phyloP scores from a whole-genome alignment of 2,797 vertebrate genomes.

The Protonibea diacanthus region DNA sequence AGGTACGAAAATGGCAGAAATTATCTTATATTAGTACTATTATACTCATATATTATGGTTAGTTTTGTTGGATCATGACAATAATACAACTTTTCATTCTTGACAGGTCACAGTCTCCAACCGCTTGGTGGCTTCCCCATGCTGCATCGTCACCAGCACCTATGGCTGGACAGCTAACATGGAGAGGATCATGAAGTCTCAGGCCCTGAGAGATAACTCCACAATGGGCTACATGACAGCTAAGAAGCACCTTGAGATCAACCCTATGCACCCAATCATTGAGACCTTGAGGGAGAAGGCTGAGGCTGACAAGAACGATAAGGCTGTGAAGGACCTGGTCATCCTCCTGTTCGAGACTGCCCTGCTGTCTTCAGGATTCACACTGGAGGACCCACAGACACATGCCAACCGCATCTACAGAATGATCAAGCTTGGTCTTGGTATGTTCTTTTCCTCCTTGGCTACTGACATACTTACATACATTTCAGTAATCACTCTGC shows the following conservation, averaged over 20 bases:
- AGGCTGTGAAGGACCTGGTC: slow-evolving; percentile 97
- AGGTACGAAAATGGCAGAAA: slow-evolving; percentile 79
- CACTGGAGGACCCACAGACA: slow-evolving; percentile 95
- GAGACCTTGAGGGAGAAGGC: slow-evolving; percentile 95
- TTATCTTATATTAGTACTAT: neutral
- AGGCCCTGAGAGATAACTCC: slow-evolving; percentile 94
- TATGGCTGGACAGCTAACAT: slow-evolving; percentile 98
- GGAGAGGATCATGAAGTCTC: slow-evolving; percentile 99
- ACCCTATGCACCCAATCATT: slow-evolving; percentile 93
- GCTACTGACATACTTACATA: neutral
- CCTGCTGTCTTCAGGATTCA: slow-evolving; percentile 94
- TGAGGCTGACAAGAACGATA: slow-evolving; percentile 97
- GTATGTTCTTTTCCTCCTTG: slow-evolving; percentile 76
- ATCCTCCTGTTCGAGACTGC: slow-evolving; percentile 94
- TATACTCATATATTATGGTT: neutral
- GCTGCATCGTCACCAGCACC: slow-evolving; percentile 95
- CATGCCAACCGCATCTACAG: slow-evolving; percentile 97
- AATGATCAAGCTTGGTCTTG: slow-evolving; percentile 97
- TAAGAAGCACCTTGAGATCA: slow-evolving; percentile 97
- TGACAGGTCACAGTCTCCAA: slow-evolving; percentile 90
- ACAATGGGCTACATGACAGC: slow-evolving; percentile 99
- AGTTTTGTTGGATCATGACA: neutral
- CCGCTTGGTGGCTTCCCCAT: slow-evolving; percentile 93
- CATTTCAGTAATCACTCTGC: neutral
- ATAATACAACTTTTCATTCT: slow-evolving; percentile 12